These are phyloP conservation scores for Carettochelys insculpta DNA, from an alignment of 2,113 vertebrate species.

Conservation along the genomic window DNA sequence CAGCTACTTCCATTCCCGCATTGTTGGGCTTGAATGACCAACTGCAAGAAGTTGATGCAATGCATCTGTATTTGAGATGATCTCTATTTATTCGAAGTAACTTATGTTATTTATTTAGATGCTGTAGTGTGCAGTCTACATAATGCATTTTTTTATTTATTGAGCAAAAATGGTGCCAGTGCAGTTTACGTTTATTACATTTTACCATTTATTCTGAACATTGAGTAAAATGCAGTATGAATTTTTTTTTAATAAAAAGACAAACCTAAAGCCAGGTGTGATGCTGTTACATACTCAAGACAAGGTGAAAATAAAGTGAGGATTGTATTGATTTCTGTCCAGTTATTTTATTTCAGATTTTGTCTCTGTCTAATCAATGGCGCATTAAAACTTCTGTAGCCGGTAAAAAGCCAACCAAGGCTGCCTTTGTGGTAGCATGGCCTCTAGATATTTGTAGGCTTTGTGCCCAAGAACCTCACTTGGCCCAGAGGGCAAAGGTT, in stretches of 20 bases:
- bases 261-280: not conserved
- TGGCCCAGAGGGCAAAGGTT: not conserved
- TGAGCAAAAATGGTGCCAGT: slow-evolving; percentile 47
- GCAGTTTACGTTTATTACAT: slow-evolving; percentile 60
- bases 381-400: not conserved
- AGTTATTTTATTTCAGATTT: not conserved
- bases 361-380: rapidly evolving
- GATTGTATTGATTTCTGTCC: not conserved
- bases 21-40: not conserved
- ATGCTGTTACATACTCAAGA: not conserved
- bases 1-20: not conserved
- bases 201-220: slow-evolving; percentile 45
- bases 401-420: not conserved
- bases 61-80: slow-evolving; percentile 65
- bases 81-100: slow-evolving; percentile 74
- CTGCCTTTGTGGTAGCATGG: not conserved
- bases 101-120: slow-evolving; percentile 74
- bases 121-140: slow-evolving; percentile 50
- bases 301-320: slow-evolving; percentile 14
- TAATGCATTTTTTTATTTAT: slow-evolving; percentile 60
- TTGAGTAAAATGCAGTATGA: not conserved
- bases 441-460: not conserved
- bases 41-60: slow-evolving; percentile 64
- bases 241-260: not conserved
- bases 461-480: not conserved